Conservation (phyloP, 2,113 vertebrate species). For the Peromyscus maniculatus region DNA sequence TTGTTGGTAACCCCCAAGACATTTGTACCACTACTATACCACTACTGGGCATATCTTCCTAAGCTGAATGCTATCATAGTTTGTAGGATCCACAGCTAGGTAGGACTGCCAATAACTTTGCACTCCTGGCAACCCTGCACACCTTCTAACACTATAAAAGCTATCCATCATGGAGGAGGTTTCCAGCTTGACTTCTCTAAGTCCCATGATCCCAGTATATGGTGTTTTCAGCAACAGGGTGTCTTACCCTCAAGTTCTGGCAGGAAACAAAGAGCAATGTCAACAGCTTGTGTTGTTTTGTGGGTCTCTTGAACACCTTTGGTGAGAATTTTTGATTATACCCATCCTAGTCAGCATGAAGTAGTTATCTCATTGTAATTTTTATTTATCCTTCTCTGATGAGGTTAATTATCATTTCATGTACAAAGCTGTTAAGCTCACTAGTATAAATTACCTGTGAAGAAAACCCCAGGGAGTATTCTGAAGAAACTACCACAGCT, state of each 20-base stretch:
- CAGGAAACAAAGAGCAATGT: neutral
- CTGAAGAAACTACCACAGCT: conserved; percentile 5
- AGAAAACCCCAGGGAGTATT: conserved; percentile 32
- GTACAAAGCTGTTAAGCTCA: conserved; percentile 13
- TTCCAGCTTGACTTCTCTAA: neutral
- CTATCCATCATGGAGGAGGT: neutral
- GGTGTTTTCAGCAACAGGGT: neutral
- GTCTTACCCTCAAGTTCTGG: neutral
- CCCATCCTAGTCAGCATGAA: neutral
- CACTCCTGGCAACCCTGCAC: neutral
- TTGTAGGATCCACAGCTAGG: neutral
- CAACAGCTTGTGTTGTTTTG: neutral
- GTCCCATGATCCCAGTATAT: neutral
- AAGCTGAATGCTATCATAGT: neutral
- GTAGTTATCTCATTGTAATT: neutral
- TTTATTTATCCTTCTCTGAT: conserved; percentile 8
- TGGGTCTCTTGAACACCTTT: neutral
- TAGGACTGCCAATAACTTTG: neutral
- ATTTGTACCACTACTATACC: neutral
- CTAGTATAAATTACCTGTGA: neutral
- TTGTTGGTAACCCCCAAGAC: neutral
- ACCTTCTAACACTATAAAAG: neutral
- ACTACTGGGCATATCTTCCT: neutral
- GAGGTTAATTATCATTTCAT: neutral
- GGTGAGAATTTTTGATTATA: neutral